Percentiles rank a stretch among this genome's conserved stretches.
phyloP scores from a whole-genome alignment of 2,888 invertebrate species.

The Acrobasis suavella region DNA sequence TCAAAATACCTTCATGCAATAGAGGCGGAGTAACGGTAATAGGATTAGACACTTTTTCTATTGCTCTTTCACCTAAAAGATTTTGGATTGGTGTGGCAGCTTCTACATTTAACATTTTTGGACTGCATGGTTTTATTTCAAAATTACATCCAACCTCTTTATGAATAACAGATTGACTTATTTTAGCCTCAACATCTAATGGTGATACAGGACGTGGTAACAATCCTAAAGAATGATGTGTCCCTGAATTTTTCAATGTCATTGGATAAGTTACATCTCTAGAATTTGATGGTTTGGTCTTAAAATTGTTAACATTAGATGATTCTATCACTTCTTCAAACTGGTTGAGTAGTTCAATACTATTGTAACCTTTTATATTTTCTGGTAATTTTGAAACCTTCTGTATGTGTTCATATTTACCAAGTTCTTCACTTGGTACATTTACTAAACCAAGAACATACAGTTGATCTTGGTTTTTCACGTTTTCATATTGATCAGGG shows the following conservation, averaged over 20 bases:
- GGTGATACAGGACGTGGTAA: slow-evolving; percentile 68
- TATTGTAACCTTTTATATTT: slow-evolving; percentile 77
- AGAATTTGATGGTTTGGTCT: slow-evolving; percentile 38
- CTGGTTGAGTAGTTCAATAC: slow-evolving; percentile 70
- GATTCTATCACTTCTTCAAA: slow-evolving; percentile 76
- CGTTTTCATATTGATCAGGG: slow-evolving; percentile 44
- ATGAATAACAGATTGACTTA: slow-evolving; percentile 79
- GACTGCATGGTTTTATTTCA: slow-evolving; percentile 79
- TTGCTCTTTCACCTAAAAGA: slow-evolving; percentile 63
- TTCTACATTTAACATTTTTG: slow-evolving; percentile 75
- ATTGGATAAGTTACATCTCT: slow-evolving; percentile 43
- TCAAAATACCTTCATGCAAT: slow-evolving; percentile 42
- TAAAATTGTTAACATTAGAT: slow-evolving; percentile 54
- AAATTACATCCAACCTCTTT: slow-evolving; percentile 81
- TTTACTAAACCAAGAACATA: slow-evolving; percentile 75
- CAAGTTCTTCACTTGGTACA: slow-evolving; percentile 74
- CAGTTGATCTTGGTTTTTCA: slow-evolving; percentile 66
- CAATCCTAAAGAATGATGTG: slow-evolving; percentile 41
- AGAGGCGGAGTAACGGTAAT: slow-evolving; percentile 51
- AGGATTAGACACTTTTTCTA: slow-evolving; percentile 74
- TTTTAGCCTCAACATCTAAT: slow-evolving; percentile 78
- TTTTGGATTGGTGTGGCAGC: slow-evolving; percentile 66
- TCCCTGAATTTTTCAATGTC: slow-evolving; percentile 38
- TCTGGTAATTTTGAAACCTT: slow-evolving; percentile 78
- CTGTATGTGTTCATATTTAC: slow-evolving; percentile 78